phyloP scores from a whole-genome alignment of 2,888 invertebrate species.

The Auanema sp. region DNA sequence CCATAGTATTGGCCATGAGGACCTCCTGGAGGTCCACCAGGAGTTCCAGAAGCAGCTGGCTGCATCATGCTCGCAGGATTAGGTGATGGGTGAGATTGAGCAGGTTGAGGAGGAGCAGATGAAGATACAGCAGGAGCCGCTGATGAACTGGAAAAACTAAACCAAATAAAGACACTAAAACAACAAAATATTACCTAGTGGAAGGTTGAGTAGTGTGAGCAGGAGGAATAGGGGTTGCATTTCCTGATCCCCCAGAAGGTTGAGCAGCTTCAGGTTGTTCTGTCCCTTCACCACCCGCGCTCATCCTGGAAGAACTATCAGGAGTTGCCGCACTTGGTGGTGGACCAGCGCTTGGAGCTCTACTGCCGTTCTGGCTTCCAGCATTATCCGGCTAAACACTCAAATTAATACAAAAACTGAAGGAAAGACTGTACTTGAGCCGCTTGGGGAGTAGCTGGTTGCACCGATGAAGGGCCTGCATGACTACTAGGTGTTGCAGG shows the following conservation, averaged over 20 bases:
- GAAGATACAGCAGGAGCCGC: not conserved
- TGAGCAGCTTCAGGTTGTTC: conserved; percentile 14
- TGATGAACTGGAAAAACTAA: conserved; percentile 4
- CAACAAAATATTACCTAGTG: conserved; percentile 14
- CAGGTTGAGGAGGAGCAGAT: not conserved
- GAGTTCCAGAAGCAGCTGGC: conserved; percentile 1
- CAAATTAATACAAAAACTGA: not conserved
- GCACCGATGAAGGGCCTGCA: conserved; percentile 32
- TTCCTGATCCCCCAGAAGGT: conserved; percentile 16
- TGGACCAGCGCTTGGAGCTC: conserved; percentile 43
- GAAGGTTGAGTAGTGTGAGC: conserved; percentile 20
- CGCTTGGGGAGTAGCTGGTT: conserved; percentile 36
- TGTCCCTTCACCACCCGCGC: conserved; percentile 30
- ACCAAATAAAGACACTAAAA: not conserved
- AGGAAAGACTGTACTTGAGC: conserved; percentile 8
- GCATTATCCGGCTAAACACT: conserved; percentile 12
- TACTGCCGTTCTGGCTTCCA: conserved; percentile 30
- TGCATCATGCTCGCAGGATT: conserved; percentile 1
- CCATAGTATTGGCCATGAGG: conserved; percentile 24
- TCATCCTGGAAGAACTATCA: conserved; percentile 39
- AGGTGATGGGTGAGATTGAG: not conserved
- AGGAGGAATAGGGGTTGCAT: conserved; percentile 18
- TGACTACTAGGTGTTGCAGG: conserved; percentile 37
- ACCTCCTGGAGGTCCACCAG: conserved; percentile 11
- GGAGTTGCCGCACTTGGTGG: conserved; percentile 34